A percentile compares a stretch with the other conserved stretches of the same genome.
Conservation (phyloP, 2,797 vertebrate species). For the Microctenopoma stevenorrisi region DNA sequence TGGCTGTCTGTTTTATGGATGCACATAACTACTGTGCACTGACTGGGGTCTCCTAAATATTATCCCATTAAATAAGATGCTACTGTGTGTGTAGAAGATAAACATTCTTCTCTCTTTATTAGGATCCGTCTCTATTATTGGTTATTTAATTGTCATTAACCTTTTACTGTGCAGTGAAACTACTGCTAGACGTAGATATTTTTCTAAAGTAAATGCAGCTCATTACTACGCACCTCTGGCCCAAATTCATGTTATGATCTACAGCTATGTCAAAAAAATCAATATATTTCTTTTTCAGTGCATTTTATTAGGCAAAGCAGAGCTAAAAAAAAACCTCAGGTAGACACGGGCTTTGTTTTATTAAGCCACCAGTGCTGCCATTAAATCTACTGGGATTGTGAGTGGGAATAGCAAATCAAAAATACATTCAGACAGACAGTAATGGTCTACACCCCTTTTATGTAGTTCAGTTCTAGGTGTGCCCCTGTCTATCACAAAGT, state of each 20-base stretch:
- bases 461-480: background rate
- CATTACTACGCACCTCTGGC: background rate
- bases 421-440: background rate
- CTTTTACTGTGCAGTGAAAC: background rate
- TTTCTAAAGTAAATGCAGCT: too few relatives aligned
- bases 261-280: constrained; percentile 52
- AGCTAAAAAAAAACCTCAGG: constrained; percentile 1
- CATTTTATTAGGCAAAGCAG: constrained; percentile 25
- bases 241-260: constrained; percentile 37
- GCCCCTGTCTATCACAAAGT: background rate
- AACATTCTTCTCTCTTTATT: background rate
- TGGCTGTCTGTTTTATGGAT: background rate
- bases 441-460: background rate
- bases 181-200: too few relatives aligned
- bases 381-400: constrained; percentile 20
- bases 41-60: constrained; percentile 5
- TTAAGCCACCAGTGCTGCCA: constrained; percentile 12
- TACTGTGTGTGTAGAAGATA: constrained; percentile 2
- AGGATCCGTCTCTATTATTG: background rate
- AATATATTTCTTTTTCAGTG: constrained; percentile 14
- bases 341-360: constrained; percentile 14
- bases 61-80: constrained; percentile 1
- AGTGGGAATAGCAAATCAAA: background rate
- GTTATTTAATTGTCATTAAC: background rate
- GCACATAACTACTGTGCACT: too few relatives aligned